Conservation (phyloP, 1,140 invertebrate genomes). For the Onthophagus taurus region DNA sequence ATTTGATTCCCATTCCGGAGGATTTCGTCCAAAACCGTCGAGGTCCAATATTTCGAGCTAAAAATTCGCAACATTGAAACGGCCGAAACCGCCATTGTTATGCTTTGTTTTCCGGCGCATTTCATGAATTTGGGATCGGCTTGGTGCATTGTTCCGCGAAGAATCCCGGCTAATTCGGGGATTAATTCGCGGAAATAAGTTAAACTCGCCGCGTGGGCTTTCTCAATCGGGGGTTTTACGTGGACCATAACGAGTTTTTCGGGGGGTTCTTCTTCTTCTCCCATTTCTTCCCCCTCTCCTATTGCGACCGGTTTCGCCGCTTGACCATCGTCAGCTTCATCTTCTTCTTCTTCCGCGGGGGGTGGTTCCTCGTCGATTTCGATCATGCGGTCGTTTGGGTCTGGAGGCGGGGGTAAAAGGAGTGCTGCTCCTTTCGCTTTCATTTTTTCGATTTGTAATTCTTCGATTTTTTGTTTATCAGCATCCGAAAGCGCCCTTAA, state of each 20-base stretch:
- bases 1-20: conserved; percentile 25
- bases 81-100: conserved; percentile 28
- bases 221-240: conserved; percentile 15
- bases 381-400: not conserved
- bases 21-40: conserved; percentile 25
- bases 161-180: conserved; percentile 20
- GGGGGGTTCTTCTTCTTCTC: not conserved
- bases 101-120: conserved; percentile 25
- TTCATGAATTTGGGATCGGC: conserved; percentile 26
- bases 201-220: conserved; percentile 16
- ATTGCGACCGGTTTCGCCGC: no score
- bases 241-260: conserved; percentile 1
- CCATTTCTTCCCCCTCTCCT: not conserved
- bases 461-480: conserved; percentile 4
- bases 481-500: conserved; percentile 10
- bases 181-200: conserved; percentile 20
- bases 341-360: conserved; percentile 2
- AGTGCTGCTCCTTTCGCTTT: not conserved
- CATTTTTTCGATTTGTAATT: not conserved
- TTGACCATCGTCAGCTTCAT: conserved; percentile 4
- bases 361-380: not conserved
- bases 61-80: conserved; percentile 26
- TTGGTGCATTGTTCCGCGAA: conserved; percentile 27
- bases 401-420: not conserved
- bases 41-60: conserved; percentile 28